Evolutionary conservation across 1,140 invertebrate species (phyloP), one percentile per base, ranked within the genome.

Genomic region (Colletes gigas): DNA sequence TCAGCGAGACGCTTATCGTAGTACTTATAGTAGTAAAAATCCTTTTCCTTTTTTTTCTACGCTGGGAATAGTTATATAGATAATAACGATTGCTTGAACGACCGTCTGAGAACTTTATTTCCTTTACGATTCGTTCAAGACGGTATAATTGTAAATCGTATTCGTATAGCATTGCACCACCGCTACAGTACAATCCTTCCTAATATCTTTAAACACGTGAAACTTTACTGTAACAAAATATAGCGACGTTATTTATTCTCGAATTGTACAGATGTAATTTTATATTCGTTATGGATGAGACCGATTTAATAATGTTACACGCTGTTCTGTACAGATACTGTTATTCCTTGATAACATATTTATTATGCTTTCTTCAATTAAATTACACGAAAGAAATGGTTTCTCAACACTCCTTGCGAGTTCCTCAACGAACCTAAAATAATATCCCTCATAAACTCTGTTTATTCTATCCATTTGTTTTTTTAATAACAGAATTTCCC

Each of bases 181-280:
- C 21, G n/a, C 47, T 19, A 68, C 6, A 68, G 72, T 75, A 62
- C 55, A 74, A 80, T 80, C 72, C 71, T 80, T 74, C 63, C 72
- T 68, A 75, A 52, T 80, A 80, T 63, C 71, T 80, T 75, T 75
- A 50, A 50, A 50, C 10, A 80, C 55, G 47, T 8, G 41, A 80
- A 44, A 80, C 41, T 47, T 72, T 66, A 73, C 14, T 44, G n/a
- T n/a, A 67, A 73, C 44, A 55, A 21, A 59, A 17, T 50, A 67
- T 62, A 47, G 15, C n/a, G 71, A 68, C 52, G 71, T 78, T 85
- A 85, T 85, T 85, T 85, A 85, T 85, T 85, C 44, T 82, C 57
- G 50, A 84, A 84, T 77, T 69, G 79, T 69, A 83, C 41, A 83
- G 50, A 79, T 79, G 77, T 72, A 79, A 71, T 76, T 65, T 80